Base-by-base conservation (phyloP, 2,113 vertebrate species). In the Machaerirhynchus nigripectus region DNA sequence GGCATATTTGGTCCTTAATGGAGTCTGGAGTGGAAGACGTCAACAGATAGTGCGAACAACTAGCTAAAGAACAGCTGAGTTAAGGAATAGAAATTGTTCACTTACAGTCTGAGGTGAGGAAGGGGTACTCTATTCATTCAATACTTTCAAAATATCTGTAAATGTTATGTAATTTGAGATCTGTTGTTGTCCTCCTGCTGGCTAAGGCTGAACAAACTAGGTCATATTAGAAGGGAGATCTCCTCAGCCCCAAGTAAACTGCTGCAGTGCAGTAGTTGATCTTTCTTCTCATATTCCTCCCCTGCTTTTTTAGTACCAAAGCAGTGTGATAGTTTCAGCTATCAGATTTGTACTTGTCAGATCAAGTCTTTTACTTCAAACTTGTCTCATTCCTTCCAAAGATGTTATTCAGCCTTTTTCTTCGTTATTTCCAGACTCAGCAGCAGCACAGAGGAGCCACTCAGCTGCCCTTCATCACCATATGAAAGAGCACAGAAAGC, bases 341-440 rank as follows among this genome's bases (percentile, higher is more conserved):
- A 85, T 69, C 87, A 88, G 67, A 91, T 95, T 96, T 96, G 92
- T 95, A 87, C 84, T 74, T 96, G 91, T 96, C 93, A 96, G 47
- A 94, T 93, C 87, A 86, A 74, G 47, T 31, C n/a, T 95, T 97
- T 89, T 87, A 74, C 75, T 95, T 97, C 91, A 95, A 21, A 88
- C 87, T 61, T 90, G 91, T 93, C 68, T 94, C 56, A 42, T 46
- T 89, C 59, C 31, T 93, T 90, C 82, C 82, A 73, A 85, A 91
- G 75, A 40, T 3, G 5, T 37, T 94, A 53, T 52, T 90, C 78
- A 90, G 55, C 12, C 44, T 82, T 92, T 91, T 71, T 90, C 65
- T 89, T 79, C 50, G 0, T 74, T 87, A 55, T 91, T 95, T 93
- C 68, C 63, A 92, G 83, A 42, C 75, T 92, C 50, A 70, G 79